These are phyloP conservation scores for Chironex yamaguchii DNA, from an alignment of 30 jellyfish, hydroid and myxozoan species.

Conservation along the genomic window DNA sequence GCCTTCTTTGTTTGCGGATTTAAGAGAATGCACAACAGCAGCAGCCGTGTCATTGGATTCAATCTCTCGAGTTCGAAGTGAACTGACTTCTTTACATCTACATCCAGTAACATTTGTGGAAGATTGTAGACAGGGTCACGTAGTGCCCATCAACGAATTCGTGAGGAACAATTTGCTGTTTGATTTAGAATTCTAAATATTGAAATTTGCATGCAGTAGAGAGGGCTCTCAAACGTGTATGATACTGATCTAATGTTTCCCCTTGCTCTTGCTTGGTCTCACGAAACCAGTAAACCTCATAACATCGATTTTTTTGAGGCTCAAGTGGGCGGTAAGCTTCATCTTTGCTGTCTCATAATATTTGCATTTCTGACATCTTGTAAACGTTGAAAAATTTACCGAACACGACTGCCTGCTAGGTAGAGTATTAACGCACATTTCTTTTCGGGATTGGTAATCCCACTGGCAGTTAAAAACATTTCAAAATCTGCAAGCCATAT, in stretches of 20 bases:
- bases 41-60: neutral
- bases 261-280: slow-evolving; percentile 21
- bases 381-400: slow-evolving; percentile 39
- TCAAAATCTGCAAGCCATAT: slow-evolving; percentile 30
- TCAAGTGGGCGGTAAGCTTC: slow-evolving; percentile 52
- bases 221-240: slow-evolving; percentile 19
- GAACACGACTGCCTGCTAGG: slow-evolving; percentile 34
- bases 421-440: slow-evolving; percentile 12
- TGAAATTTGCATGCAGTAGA: slow-evolving; percentile 3
- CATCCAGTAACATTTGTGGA: slow-evolving; percentile 15
- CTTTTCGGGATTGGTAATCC: neutral
- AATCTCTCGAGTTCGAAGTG: neutral
- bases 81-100: slow-evolving; percentile 31
- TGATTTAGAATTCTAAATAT: slow-evolving; percentile 18
- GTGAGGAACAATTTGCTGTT: slow-evolving; percentile 38
- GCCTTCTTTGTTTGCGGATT: neutral
- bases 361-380: slow-evolving; percentile 1
- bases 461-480: slow-evolving; percentile 29
- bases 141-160: slow-evolving; percentile 10
- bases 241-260: slow-evolving; percentile 34
- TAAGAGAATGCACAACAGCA: neutral
- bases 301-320: slow-evolving; percentile 41
- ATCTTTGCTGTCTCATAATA: neutral
- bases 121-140: slow-evolving; percentile 17
- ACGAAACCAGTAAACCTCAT: slow-evolving; percentile 32